Base-by-base conservation (phyloP, 2,888 invertebrate genomes). In the Lepas anatifera region DNA sequence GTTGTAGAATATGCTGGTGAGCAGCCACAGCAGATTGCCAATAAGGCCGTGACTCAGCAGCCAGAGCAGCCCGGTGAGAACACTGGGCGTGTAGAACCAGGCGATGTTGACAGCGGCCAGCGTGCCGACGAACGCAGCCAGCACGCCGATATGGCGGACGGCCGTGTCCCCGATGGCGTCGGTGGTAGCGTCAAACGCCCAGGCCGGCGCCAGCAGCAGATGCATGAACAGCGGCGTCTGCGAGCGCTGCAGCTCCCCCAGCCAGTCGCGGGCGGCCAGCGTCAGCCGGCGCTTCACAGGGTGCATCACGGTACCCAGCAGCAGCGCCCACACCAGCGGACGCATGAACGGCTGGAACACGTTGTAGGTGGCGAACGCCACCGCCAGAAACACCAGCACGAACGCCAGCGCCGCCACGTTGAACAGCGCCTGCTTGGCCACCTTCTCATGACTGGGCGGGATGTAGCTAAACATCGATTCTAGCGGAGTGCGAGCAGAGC, bases 241-340 rank as follows among this genome's bases (percentile, higher is more conserved):
- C 3, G 79, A 77, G 0, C 71, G 69, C 29, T 75, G 73, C 22
- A 77, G 52, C 37, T 74, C 71, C 25, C 70, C 67, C 77, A 93
- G 88, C 94, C 95, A 95, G 74, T 86, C 84, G 75, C 89, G 87
- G 32, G 93, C 83, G 72, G 85, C 82, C 72, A 87, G 86, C 0
- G 93, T 87, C 64, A 96, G 80, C 70, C 86, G 87, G 72, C 89
- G 85, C 80, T 98, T 98, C 77, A 95, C 89, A 0, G 98, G 98
- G 80, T 95, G 94, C n/a, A 98, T 83, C 50, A 96, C 90, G 0
- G 96, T 95, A n/a, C 99, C 99, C 76, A 95, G 92, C 43, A 99
- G 83, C 70, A 95, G 83, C 0, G 98, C 96, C 98, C 98, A 99
- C 75, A 97, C 85, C 69, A 99, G 81, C 0, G 98, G 96, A 75